A percentile compares a stretch with the other conserved stretches of the same genome.
Evolutionary conservation across 2,113 vertebrate genomes (phyloP).

Genomic region (Lamprotornis superbus): DNA sequence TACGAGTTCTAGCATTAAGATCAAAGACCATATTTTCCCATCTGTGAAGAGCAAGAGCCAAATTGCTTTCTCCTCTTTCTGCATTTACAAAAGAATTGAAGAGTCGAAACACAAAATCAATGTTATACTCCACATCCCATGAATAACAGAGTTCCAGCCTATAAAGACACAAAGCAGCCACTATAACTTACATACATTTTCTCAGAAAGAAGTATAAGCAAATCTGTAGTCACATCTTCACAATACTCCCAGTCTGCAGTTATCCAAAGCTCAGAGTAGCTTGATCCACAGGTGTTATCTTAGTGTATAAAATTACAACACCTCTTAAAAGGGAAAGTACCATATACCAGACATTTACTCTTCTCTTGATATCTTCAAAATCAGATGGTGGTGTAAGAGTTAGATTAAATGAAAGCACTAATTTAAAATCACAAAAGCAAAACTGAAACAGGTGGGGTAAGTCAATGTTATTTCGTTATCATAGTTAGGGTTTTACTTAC

Average conservation of each 20-base stretch:
- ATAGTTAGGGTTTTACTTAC: background rate
- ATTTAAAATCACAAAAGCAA: background rate
- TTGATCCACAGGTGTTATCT: background rate
- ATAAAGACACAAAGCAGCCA: background rate
- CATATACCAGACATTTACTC: background rate
- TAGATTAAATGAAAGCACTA: background rate
- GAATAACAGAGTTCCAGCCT: background rate
- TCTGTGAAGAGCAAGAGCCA: background rate
- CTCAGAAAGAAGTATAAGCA: background rate
- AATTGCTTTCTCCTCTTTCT: background rate
- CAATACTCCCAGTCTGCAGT: background rate
- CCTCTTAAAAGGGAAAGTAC: background rate
- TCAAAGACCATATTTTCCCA: constrained; percentile 19
- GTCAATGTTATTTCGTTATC: background rate
- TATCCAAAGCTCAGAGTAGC: background rate
- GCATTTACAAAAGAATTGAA: background rate
- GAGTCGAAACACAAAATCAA: background rate
- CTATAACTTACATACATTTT: background rate
- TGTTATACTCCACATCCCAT: background rate
- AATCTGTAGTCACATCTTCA: background rate
- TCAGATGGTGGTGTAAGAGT: background rate
- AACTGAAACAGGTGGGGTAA: background rate
- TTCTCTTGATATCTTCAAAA: background rate
- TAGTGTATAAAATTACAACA: background rate
- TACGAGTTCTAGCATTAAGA: background rate